phyloP scores from a whole-genome alignment of 1,140 invertebrate species.

The Hormaphis cornu region DNA sequence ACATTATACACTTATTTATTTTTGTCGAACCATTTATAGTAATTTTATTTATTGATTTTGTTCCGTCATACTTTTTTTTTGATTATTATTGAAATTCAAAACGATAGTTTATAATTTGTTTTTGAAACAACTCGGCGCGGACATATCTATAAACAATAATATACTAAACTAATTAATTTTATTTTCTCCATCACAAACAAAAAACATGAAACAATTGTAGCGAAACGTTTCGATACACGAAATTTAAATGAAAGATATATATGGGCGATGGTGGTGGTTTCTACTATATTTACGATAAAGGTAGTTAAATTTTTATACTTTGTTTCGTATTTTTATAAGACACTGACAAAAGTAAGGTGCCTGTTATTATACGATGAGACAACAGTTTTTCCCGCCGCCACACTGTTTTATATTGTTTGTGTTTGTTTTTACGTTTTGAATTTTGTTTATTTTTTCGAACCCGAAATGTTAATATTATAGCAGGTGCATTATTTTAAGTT shows the following conservation, averaged over 20 bases:
- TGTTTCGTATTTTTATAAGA: slow-evolving; percentile 24
- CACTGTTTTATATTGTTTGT: slow-evolving; percentile 9
- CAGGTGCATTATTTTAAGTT: slow-evolving; percentile 26
- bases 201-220: not conserved
- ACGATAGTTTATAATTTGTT: slow-evolving; percentile 10
- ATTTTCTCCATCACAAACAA: not conserved
- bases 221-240: slow-evolving; percentile 18
- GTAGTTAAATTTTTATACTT: slow-evolving; percentile 21
- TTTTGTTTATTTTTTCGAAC: slow-evolving; percentile 9
- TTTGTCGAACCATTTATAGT: slow-evolving; percentile 1
- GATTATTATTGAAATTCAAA: slow-evolving; percentile 2
- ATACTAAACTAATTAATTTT: no score
- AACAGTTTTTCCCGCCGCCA: slow-evolving; percentile 32
- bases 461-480: slow-evolving; percentile 27
- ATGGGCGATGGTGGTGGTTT: slow-evolving; percentile 3
- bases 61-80: slow-evolving; percentile 2
- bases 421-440: slow-evolving; percentile 4
- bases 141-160: not conserved
- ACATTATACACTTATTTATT: no score
- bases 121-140: slow-evolving; percentile 27
- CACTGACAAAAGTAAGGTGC: slow-evolving; percentile 23
- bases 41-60: not conserved
- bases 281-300: slow-evolving; percentile 20
- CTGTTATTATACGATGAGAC: slow-evolving; percentile 10
- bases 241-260: slow-evolving; percentile 17